Evolutionary conservation across 2,888 invertebrate genomes (phyloP).

Genomic region (Tenthredo livida): DNA sequence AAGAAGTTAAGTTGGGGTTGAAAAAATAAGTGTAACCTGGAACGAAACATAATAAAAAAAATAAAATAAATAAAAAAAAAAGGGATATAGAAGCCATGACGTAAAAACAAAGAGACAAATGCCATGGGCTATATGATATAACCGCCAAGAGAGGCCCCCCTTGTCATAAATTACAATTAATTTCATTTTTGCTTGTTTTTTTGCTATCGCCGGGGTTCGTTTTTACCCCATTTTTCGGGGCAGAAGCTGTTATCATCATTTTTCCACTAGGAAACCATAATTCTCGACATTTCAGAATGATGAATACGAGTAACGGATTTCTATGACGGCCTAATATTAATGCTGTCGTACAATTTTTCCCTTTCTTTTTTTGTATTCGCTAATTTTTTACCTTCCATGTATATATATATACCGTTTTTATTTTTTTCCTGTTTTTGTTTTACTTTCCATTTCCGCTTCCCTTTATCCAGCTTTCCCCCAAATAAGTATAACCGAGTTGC

Average conservation of each 20-base stretch:
- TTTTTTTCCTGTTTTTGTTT: neutral
- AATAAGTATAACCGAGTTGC: constrained; percentile 32
- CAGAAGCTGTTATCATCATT: constrained; percentile 43
- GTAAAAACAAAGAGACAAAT: constrained; percentile 49
- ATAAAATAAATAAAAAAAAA: neutral
- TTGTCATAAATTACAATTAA: constrained; percentile 51
- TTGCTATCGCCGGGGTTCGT: constrained; percentile 26
- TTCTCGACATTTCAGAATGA: constrained; percentile 43
- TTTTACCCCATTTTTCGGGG: constrained; percentile 29
- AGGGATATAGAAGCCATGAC: neutral
- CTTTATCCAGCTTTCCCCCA: neutral
- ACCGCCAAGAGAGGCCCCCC: neutral
- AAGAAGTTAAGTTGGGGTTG: neutral
- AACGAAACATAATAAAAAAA: constrained; percentile 10
- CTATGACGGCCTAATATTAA: constrained; percentile 20
- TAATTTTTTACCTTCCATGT: constrained; percentile 5
- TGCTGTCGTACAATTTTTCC: constrained; percentile 32
- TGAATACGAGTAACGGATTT: constrained; percentile 31
- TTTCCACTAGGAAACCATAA: constrained; percentile 46
- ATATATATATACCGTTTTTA: neutral
- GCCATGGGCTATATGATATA: constrained; percentile 42
- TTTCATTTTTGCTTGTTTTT: constrained; percentile 40
- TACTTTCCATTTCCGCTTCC: neutral
- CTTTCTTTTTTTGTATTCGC: neutral
- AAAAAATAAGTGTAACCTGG: constrained; percentile 10